Evolutionary conservation across 2,888 invertebrate genomes (phyloP).

Genomic region (Pollenia labialis): DNA sequence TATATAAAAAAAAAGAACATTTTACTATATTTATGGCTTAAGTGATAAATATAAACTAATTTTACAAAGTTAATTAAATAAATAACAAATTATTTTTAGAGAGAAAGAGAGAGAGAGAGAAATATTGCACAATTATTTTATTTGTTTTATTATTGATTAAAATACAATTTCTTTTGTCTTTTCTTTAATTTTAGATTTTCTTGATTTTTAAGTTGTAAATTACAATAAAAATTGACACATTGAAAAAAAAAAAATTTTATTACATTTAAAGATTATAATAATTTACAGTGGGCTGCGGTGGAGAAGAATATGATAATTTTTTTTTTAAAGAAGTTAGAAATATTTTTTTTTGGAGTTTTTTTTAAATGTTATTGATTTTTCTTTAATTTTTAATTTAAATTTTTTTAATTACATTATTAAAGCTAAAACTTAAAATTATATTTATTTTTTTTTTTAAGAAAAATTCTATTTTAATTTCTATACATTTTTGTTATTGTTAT

Average conservation of each 20-base stretch:
- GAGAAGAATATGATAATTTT: background rate
- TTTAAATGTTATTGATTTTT: slow-evolving; percentile 20
- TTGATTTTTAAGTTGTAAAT: background rate
- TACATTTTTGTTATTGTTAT: slow-evolving; percentile 59
- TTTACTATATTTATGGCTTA: slow-evolving; percentile 36
- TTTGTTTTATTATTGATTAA: slow-evolving; percentile 12
- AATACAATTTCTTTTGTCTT: slow-evolving; percentile 9
- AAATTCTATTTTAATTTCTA: slow-evolving; percentile 42
- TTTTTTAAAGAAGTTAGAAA: slow-evolving; percentile 10
- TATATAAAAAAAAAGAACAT: slow-evolving; percentile 36
- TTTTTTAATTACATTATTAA: slow-evolving; percentile 25
- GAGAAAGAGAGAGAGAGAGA: background rate
- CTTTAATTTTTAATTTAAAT: slow-evolving; percentile 36
- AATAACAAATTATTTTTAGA: slow-evolving; percentile 56
- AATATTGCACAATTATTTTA: slow-evolving; percentile 47
- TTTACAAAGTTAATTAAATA: slow-evolving; percentile 44
- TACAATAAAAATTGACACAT: slow-evolving; percentile 67
- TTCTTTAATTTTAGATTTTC: slow-evolving; percentile 14
- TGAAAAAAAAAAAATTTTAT: slow-evolving; percentile 21
- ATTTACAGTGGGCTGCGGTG: too few relatives aligned
- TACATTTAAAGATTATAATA: slow-evolving; percentile 1
- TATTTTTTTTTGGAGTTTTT: background rate
- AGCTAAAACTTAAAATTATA: slow-evolving; percentile 64
- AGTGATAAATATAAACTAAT: slow-evolving; percentile 30
- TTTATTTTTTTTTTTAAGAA: slow-evolving; percentile 16